Base-by-base conservation (phyloP, 2,797 vertebrate genomes). In the Strix occidentalis region DNA sequence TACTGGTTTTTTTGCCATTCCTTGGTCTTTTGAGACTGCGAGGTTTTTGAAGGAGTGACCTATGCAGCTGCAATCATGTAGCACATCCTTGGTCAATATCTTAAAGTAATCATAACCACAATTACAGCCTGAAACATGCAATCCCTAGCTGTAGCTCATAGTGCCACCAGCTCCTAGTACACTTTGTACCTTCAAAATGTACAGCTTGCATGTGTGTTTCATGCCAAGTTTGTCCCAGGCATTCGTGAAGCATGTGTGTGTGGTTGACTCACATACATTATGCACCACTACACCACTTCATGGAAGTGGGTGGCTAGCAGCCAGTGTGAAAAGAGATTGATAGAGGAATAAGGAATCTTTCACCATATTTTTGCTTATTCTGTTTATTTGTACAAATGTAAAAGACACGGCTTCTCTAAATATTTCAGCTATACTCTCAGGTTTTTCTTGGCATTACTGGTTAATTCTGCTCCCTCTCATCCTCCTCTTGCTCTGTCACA, bases 61-160 rank as follows among this genome's bases (percentile, higher is more conserved):
- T 51, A n/a, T 15, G 20, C 61, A 75, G 66, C 33, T 63, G 46
- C 35, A 78, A 60, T 60, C 51, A 69, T 2, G 11, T 41, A 37
- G 17, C 33, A 74, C 50, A 50, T 46, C 50, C 35, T 35, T 29
- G 19, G 39, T 51, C 70, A 74, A 13, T 9, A 78, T 16, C 46
- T 85, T 66, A 74, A 74, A 78, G 24, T 19, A 41, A 64, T 35
- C 45, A 39, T 11, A 72, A 64, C 9, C 61, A 58, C 54, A 85
- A n/a, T n/a, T 45, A 54, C 41, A 80, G 29, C 20, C 53, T 51
- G 69, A 80, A 66, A 65, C 31, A 23, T 4, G 13, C 18, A 64
- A 48, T 48, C 19, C 45, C 25, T 3, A 0, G 9, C 65, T 60
- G 45, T 10, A 65, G 41, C 17, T 53, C 5, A 0, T 6, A 58